Conservation (phyloP, 1,140 invertebrate genomes). For the Meloidogyne floridensis region DNA sequence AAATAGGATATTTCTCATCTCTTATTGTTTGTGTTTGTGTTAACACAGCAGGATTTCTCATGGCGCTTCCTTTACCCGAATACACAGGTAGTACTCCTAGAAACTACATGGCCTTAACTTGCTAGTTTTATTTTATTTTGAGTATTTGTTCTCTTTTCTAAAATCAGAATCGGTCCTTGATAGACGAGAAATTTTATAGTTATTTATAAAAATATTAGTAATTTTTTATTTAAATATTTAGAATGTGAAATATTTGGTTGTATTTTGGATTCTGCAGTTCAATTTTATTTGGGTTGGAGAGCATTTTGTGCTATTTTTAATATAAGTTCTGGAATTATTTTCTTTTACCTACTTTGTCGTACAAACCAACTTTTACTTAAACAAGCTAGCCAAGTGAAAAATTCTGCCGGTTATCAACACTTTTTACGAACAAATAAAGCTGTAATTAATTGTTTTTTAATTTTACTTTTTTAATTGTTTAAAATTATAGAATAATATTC, state of each 20-base stretch:
- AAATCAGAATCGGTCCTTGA: too few species aligned
- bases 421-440: constrained; percentile 18
- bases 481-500: constrained; percentile 21
- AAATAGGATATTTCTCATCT: not conserved
- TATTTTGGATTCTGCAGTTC: constrained; percentile 21
- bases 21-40: not conserved
- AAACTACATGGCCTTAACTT: too few species aligned
- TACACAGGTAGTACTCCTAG: not conserved
- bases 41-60: not conserved
- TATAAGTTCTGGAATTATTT: constrained; percentile 13
- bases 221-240: not conserved
- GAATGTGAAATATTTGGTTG: constrained; percentile 33
- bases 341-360: constrained; percentile 14
- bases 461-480: constrained; percentile 4
- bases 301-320: constrained; percentile 29
- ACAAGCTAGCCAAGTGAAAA: not conserved
- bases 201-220: too few species aligned
- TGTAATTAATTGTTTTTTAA: constrained; percentile 1
- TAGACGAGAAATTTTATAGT: too few species aligned
- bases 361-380: constrained; percentile 8
- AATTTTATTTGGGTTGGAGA: constrained; percentile 25
- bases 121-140: too few species aligned
- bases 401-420: constrained; percentile 4
- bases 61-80: constrained; percentile 2
- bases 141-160: too few species aligned